A percentile compares a stretch with the other conserved stretches of the same genome.
phyloP scores from a whole-genome alignment of 1,140 invertebrate species.

The Ctenoplectra terminalis region DNA sequence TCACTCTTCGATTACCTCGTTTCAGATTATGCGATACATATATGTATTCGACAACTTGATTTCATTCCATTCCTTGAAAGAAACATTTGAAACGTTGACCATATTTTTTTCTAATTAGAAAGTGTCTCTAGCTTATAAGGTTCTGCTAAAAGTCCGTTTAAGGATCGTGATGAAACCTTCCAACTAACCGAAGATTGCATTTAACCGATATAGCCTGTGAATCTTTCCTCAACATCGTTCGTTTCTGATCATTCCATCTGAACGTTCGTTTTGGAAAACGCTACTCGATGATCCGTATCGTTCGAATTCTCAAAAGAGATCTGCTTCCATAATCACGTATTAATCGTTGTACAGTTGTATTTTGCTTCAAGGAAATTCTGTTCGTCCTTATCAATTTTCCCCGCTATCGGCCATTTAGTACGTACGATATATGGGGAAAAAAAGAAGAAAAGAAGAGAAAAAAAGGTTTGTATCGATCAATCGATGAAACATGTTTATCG shows the following conservation, averaged over 20 bases:
- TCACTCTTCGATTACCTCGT: not conserved
- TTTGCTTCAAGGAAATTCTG: not conserved
- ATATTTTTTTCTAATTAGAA: constrained; percentile 17
- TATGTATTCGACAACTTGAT: not conserved
- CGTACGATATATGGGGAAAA: not conserved
- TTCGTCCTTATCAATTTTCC: not conserved
- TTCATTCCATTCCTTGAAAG: too few species aligned
- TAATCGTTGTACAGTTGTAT: too few species aligned
- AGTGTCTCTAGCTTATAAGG: constrained; percentile 34
- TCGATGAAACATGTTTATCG: not conserved
- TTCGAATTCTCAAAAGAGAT: not conserved
- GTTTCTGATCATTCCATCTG: not conserved
- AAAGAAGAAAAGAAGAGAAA: not conserved
- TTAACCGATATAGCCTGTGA: constrained; percentile 24
- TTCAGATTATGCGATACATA: not conserved
- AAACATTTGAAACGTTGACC: not conserved
- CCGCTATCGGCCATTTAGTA: not conserved
- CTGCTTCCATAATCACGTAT: too few species aligned
- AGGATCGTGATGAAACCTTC: constrained; percentile 11
- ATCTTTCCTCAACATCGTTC: not conserved
- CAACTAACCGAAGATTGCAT: constrained; percentile 18
- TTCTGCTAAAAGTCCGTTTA: constrained; percentile 6
- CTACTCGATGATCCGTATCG: not conserved
- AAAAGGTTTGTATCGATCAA: not conserved
- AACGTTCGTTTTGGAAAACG: not conserved